These are phyloP conservation scores for Cherax destructor DNA, from an alignment of 1,140 invertebrate species.

Conservation along the genomic window DNA sequence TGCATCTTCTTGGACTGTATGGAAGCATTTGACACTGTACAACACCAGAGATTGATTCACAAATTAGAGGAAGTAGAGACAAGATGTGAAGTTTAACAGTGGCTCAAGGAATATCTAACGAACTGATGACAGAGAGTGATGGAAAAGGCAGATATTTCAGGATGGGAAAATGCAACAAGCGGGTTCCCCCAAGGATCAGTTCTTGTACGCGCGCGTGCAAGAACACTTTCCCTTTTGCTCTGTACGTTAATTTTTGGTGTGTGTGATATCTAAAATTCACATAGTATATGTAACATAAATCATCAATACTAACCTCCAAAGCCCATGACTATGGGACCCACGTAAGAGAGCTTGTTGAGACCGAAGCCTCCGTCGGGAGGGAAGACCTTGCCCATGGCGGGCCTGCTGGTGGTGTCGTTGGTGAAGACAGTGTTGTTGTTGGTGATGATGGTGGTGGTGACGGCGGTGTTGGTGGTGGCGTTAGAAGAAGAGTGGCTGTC, in stretches of 20 bases:
- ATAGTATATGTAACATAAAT: no score
- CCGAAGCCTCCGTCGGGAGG: conserved; percentile 77
- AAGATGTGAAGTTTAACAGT: no score
- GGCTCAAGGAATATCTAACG: no score
- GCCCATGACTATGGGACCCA: conserved; percentile 94
- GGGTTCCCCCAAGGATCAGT: no score
- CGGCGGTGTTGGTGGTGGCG: background rate
- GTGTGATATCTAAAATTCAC: background rate
- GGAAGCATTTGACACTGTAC: no score
- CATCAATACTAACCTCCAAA: conserved; percentile 83
- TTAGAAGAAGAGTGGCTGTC: background rate
- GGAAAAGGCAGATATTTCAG: no score
- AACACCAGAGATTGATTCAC: no score
- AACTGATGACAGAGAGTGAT: no score
- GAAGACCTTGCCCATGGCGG: conserved; percentile 48
- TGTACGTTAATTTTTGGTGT: background rate
- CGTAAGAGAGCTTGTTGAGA: conserved; percentile 92
- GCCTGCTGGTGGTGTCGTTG: conserved; percentile 34
- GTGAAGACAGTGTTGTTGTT: conserved; percentile 3
- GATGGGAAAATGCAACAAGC: no score
- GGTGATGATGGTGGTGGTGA: conserved; percentile 20
- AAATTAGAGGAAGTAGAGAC: no score
- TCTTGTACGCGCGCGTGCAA: background rate
- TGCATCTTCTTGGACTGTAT: no score
- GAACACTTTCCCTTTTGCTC: background rate